Evolutionary conservation across 2,113 vertebrate species (phyloP).

Genomic region (Marmota flaviventris): DNA sequence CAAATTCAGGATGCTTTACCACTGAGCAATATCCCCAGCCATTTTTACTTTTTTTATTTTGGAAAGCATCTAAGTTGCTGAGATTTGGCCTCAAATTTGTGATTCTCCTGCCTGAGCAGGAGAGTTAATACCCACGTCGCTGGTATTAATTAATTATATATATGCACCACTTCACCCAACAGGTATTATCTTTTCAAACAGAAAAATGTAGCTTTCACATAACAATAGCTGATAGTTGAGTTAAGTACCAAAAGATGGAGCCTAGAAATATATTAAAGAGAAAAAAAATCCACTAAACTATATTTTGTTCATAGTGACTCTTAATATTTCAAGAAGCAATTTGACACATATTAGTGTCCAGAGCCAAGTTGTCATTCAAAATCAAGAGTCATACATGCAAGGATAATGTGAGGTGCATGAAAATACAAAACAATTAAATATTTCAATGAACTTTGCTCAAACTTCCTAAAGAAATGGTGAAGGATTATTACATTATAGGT

Average conservation of each 20-base stretch:
- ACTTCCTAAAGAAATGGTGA: background rate
- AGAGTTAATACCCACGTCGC: no score
- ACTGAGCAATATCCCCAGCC: no score
- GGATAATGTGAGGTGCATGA: background rate
- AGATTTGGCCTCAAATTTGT: no score
- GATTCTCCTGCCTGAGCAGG: no score
- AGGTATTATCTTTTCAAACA: background rate
- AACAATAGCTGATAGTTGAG: background rate
- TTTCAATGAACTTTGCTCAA: background rate
- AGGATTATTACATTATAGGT: background rate
- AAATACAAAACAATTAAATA: slow-evolving; percentile 7
- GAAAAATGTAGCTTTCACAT: background rate
- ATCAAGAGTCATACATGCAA: background rate
- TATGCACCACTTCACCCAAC: no score
- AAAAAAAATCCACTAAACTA: background rate
- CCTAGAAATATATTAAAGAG: background rate
- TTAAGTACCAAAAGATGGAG: background rate
- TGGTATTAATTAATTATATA: no score
- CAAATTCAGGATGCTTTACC: no score
- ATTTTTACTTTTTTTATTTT: no score
- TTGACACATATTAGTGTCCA: background rate
- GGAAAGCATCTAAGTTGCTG: no score
- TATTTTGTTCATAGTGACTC: background rate
- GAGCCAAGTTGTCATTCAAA: background rate
- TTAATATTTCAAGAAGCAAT: background rate